phyloP scores from a whole-genome alignment of 2,113 vertebrate species.

The Tragulus kanchil region DNA sequence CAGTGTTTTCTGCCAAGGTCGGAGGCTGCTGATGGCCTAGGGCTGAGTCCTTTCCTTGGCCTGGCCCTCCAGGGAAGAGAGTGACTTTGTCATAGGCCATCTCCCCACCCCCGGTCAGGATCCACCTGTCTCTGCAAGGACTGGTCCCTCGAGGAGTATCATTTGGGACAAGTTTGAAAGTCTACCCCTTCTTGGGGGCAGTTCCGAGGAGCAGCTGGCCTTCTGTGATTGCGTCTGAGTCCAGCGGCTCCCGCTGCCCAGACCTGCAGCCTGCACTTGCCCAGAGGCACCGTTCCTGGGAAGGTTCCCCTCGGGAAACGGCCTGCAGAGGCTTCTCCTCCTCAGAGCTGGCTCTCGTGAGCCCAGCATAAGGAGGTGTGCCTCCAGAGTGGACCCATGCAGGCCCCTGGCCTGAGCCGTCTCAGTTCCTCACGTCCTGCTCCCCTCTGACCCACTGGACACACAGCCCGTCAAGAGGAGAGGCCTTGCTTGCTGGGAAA shows the following conservation, averaged over 20 bases:
- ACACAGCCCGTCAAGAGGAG: not conserved
- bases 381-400: not conserved
- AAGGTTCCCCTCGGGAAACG: not conserved
- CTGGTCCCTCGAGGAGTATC: not conserved
- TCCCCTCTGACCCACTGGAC: too few species aligned
- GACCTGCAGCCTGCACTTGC: not conserved
- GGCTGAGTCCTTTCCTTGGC: not conserved
- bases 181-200: not conserved
- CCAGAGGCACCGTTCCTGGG: not conserved
- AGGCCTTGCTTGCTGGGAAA: not conserved
- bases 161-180: not conserved
- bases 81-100: not conserved
- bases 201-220: not conserved
- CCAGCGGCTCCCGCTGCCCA: not conserved
- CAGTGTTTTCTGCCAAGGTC: not conserved
- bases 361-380: too few species aligned
- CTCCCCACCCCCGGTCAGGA: not conserved
- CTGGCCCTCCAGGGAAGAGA: not conserved
- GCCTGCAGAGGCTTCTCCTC: rapidly evolving
- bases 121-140: not conserved
- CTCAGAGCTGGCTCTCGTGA: not conserved
- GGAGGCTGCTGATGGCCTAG: not conserved
- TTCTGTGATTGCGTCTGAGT: not conserved
- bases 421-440: not conserved
- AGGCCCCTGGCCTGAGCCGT: not conserved